A percentile compares a stretch with the other conserved stretches of the same genome.
Conservation (phyloP, 2,888 invertebrate genomes). For the Apotomis turbidana region DNA sequence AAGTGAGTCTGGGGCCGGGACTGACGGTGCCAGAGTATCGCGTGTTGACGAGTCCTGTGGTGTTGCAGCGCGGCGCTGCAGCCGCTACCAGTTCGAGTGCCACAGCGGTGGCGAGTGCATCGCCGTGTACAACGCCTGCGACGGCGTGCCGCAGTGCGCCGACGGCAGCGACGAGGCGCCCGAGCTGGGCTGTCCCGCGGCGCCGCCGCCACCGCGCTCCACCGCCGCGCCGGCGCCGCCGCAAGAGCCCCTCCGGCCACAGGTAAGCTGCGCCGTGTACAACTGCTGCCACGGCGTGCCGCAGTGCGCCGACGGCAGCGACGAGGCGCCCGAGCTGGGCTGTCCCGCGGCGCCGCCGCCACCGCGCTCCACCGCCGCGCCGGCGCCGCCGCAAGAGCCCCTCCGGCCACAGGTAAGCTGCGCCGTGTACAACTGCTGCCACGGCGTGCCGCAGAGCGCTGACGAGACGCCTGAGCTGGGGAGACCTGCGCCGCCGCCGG, state of each 20-base stretch:
- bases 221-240: slow-evolving; percentile 42
- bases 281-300: slow-evolving; percentile 97
- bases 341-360: slow-evolving; percentile 82
- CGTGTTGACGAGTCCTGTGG: background rate
- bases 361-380: slow-evolving; percentile 48
- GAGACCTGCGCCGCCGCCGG: slow-evolving; percentile 83
- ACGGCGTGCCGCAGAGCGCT: slow-evolving; percentile 95
- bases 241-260: slow-evolving; percentile 23
- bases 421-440: slow-evolving; percentile 94
- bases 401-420: background rate
- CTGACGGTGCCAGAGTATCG: too few species aligned
- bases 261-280: slow-evolving; percentile 80
- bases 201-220: slow-evolving; percentile 57
- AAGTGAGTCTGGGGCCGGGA: too few species aligned
- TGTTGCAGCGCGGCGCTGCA: slow-evolving; percentile 84
- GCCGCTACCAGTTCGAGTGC: slow-evolving; percentile 95
- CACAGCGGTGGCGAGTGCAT: slow-evolving; percentile 94
- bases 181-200: slow-evolving; percentile 88
- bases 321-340: slow-evolving; percentile 93
- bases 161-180: slow-evolving; percentile 96
- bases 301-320: slow-evolving; percentile 95
- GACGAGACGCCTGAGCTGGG: slow-evolving; percentile 94
- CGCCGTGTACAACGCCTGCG: slow-evolving; percentile 97
- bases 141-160: slow-evolving; percentile 95
- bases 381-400: slow-evolving; percentile 38